phyloP scores from a whole-genome alignment of 2,113 vertebrate genomes.

The Strix uralensis region DNA sequence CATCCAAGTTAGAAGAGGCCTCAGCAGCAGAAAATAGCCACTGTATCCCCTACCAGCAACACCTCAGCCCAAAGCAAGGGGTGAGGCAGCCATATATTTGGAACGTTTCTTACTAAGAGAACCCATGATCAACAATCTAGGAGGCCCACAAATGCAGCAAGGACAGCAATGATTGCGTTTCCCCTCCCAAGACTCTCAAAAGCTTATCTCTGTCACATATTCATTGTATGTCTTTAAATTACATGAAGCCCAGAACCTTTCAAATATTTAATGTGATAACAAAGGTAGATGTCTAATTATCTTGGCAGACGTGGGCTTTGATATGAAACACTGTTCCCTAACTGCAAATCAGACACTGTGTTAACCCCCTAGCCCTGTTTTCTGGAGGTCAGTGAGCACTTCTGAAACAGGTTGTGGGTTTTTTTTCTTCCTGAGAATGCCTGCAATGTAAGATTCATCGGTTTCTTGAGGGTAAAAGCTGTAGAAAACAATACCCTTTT shows the following conservation, averaged over 20 bases:
- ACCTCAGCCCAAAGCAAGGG: neutral
- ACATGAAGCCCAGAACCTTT: neutral
- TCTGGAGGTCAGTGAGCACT: neutral
- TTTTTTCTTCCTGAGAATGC: neutral
- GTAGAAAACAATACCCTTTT: neutral
- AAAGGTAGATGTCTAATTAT: neutral
- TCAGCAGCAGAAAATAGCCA: neutral
- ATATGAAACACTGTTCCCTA: neutral
- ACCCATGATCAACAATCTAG: too few species aligned
- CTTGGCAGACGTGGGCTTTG: neutral
- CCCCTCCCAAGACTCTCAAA: neutral
- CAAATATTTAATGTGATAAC: neutral
- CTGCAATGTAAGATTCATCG: accelerated
- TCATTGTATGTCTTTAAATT: neutral
- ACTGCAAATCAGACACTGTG: neutral
- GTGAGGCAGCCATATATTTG: neutral
- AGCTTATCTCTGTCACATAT: neutral
- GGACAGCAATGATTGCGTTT: neutral
- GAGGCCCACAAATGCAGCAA: neutral
- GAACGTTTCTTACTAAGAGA: neutral
- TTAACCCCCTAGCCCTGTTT: neutral
- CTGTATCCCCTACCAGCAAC: neutral
- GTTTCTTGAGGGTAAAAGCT: neutral
- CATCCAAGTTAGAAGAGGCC: neutral
- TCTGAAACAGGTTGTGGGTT: neutral